phyloP scores from a whole-genome alignment of 2,888 invertebrate species.

The Peribatodes rhomboidaria region DNA sequence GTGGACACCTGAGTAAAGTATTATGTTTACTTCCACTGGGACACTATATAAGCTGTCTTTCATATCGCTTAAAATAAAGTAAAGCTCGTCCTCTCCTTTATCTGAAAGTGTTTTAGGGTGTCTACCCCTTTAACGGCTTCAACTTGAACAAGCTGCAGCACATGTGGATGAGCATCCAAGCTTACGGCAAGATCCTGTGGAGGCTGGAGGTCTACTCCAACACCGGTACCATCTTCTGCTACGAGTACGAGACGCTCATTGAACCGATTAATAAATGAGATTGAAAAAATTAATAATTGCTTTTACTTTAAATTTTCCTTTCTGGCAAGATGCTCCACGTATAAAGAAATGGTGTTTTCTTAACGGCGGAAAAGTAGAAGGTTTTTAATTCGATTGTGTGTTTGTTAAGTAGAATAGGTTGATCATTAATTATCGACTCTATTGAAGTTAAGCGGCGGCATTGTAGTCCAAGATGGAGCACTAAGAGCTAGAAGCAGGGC shows the following conservation, averaged over 20 bases:
- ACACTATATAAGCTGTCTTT: too few relatives aligned
- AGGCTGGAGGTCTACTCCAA: conserved; percentile 41
- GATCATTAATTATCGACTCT: too few relatives aligned
- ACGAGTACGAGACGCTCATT: conserved; percentile 43
- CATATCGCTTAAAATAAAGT: too few relatives aligned
- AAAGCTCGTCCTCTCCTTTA: background rate
- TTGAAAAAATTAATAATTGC: background rate
- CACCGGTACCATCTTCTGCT: conserved; percentile 44
- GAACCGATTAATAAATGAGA: conserved; percentile 32
- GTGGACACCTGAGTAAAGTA: too few relatives aligned
- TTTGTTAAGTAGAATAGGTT: too few relatives aligned
- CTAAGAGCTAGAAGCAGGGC: too few relatives aligned
- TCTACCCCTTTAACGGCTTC: conserved; percentile 30
- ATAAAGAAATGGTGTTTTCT: background rate
- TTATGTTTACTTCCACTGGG: too few relatives aligned
- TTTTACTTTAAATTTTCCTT: too few relatives aligned
- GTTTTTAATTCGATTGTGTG: too few relatives aligned
- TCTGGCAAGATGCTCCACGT: too few relatives aligned
- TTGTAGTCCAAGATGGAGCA: too few relatives aligned
- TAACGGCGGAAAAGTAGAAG: background rate
- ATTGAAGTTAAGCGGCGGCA: too few relatives aligned
- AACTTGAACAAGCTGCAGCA: conserved; percentile 45
- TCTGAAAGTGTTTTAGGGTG: conserved; percentile 30
- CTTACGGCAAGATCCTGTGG: conserved; percentile 51
- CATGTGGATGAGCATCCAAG: conserved; percentile 43